phyloP scores from a whole-genome alignment of 2,888 invertebrate genomes.

The Anarsia innoxiella region DNA sequence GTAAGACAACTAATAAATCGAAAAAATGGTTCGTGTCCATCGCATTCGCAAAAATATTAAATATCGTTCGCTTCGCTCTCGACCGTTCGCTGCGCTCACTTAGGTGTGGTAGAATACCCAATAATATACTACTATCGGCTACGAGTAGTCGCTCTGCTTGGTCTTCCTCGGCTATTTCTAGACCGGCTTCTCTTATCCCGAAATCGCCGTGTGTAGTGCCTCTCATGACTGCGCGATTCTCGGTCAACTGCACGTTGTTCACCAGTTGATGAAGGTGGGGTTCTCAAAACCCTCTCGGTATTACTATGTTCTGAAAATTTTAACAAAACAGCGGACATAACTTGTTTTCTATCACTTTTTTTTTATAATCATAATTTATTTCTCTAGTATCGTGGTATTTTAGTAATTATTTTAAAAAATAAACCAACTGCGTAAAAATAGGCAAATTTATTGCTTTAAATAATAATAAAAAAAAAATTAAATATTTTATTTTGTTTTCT shows the following conservation, averaged over 20 bases:
- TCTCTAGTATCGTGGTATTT: not conserved
- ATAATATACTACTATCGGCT: no score
- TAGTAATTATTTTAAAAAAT: not conserved
- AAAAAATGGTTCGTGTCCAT: no score
- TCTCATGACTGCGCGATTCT: not conserved
- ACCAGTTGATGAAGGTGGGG: no score
- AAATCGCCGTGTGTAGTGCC: not conserved
- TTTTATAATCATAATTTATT: not conserved
- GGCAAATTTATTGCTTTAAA: no score
- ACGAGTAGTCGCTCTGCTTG: not conserved
- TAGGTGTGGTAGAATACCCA: no score
- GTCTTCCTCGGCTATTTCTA: not conserved
- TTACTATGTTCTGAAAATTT: not conserved
- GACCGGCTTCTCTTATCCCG: not conserved
- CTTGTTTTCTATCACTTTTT: not conserved
- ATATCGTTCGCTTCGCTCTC: no score
- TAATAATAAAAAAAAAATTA: no score
- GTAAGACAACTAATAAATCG: no score
- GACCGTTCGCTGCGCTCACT: no score
- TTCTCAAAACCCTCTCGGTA: not conserved
- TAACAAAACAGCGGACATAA: not conserved
- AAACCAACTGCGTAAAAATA: no score
- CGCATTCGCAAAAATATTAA: no score
- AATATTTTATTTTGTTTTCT: not conserved
- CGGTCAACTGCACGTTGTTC: not conserved